A percentile compares a stretch with the other conserved stretches of the same genome.
Evolutionary conservation across 2,888 invertebrate species (phyloP).

Genomic region (Nesidiocoris tenuis): DNA sequence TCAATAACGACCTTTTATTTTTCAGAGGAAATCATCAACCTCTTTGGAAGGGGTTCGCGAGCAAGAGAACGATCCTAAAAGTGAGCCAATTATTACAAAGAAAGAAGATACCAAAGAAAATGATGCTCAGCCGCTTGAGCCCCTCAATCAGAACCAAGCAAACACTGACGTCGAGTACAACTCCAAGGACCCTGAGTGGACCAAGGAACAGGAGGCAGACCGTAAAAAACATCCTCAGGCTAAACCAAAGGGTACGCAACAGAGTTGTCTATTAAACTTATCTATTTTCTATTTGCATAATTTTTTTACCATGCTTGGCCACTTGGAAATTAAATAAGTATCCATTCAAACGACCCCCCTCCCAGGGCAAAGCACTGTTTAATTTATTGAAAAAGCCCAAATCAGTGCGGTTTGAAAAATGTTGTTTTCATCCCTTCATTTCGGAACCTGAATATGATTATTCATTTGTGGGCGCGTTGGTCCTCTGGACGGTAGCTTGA

Average conservation of each 20-base stretch:
- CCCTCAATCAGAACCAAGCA: not conserved
- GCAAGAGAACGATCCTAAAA: not conserved
- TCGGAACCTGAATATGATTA: not conserved
- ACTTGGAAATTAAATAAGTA: too few species aligned
- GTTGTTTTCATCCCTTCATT: not conserved
- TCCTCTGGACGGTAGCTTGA: constrained; percentile 11
- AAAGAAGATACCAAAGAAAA: not conserved
- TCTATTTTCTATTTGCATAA: not conserved
- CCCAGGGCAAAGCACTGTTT: too few species aligned
- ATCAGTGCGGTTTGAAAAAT: too few species aligned
- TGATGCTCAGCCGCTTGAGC: not conserved
- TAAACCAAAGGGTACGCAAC: constrained; percentile 16
- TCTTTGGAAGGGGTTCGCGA: not conserved
- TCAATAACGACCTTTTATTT: too few species aligned
- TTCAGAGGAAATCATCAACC: constrained; percentile 22
- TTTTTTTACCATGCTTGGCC: not conserved
- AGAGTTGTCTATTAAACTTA: too few species aligned
- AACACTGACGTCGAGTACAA: not conserved
- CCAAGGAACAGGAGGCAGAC: not conserved
- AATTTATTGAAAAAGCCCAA: too few species aligned
- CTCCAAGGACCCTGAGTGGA: not conserved
- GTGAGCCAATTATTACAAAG: not conserved
- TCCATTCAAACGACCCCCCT: too few species aligned
- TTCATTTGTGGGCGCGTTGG: not conserved
- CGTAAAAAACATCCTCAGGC: not conserved